phyloP scores from a whole-genome alignment of 2,113 vertebrate species.

The Octodon degus region DNA sequence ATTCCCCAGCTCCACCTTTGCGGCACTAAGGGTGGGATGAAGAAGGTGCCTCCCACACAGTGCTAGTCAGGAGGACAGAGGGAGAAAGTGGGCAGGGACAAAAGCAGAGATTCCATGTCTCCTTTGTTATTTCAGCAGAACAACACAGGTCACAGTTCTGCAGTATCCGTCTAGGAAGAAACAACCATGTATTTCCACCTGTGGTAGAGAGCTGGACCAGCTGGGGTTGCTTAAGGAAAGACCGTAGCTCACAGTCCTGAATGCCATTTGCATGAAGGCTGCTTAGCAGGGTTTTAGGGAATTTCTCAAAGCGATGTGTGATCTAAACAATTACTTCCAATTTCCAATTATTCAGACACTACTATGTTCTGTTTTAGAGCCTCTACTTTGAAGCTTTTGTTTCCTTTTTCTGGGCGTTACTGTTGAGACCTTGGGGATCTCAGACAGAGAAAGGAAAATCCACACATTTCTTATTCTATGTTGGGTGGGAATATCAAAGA shows the following conservation, averaged over 20 bases:
- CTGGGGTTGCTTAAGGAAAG: background rate
- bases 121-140: background rate
- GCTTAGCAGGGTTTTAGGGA: background rate
- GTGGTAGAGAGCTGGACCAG: background rate
- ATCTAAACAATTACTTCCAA: conserved; percentile 16
- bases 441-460: background rate
- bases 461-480: background rate
- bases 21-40: background rate
- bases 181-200: background rate
- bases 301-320: background rate
- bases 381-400: background rate
- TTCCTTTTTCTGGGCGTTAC: background rate
- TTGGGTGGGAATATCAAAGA: background rate
- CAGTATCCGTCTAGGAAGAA: background rate
- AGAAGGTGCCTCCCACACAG: background rate
- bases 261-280: background rate
- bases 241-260: background rate
- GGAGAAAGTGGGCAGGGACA: no score
- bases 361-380: background rate
- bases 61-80: background rate
- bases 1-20: background rate
- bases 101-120: background rate
- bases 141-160: background rate
- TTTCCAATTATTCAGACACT: background rate
- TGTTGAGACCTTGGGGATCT: background rate